Conservation (phyloP, 2,797 vertebrate genomes). For the Microtus agrestis region DNA sequence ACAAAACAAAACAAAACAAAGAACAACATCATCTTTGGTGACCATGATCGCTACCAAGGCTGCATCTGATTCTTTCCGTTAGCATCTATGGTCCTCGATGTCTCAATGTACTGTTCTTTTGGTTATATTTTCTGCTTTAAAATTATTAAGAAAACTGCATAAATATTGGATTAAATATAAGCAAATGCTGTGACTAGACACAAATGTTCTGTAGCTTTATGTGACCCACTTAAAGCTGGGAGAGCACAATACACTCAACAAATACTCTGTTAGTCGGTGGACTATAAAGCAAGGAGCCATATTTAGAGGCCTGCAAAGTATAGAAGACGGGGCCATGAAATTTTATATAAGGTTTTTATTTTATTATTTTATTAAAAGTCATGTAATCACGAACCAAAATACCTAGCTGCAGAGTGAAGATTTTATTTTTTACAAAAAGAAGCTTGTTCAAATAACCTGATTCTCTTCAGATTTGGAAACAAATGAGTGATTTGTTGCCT, state of each 20-base stretch:
- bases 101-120: background rate
- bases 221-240: slow-evolving; percentile 1
- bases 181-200: background rate
- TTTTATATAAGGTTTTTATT: background rate
- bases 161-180: background rate
- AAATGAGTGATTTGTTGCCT: background rate
- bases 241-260: background rate
- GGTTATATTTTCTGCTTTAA: background rate
- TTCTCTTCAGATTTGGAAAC: slow-evolving; percentile 20
- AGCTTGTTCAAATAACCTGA: background rate
- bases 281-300: slow-evolving; percentile 47
- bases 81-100: background rate
- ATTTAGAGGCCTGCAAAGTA: slow-evolving; percentile 69
- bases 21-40: background rate
- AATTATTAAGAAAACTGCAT: background rate
- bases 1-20: background rate
- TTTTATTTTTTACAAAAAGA: slow-evolving; percentile 22
- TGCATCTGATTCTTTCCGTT: background rate
- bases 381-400: slow-evolving; percentile 44
- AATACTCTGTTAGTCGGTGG: slow-evolving; percentile 43
- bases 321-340: slow-evolving; percentile 6
- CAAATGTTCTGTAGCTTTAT: slow-evolving; percentile 19
- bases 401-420: background rate
- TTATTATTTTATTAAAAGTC: slow-evolving; percentile 68
- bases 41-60: fast-evolving